Base-by-base conservation (phyloP, 1,140 invertebrate genomes). In the Drosophila grimshawi region DNA sequence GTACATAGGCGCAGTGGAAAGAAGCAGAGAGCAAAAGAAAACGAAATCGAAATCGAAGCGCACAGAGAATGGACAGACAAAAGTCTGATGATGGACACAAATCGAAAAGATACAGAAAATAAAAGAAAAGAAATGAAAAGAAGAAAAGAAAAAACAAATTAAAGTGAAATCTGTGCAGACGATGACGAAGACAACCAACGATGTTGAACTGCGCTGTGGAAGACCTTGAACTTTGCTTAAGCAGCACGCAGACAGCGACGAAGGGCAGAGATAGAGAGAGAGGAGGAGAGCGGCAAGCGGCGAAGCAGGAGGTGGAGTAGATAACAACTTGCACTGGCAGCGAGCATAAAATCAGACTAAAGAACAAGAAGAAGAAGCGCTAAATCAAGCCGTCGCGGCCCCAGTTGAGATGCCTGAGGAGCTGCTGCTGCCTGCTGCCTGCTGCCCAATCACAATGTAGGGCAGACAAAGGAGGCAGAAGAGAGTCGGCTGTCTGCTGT, bases 161-260 rank as follows among this genome's bases (percentile, higher is more conserved):
- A 57, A 55, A 65, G 72, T 46, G 45, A 85, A 86, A 71, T 85
- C 78, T 35, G 49, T 60, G 64, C 76, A 73, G 67, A 53, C 71
- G 35, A 67, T 10, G 39, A 39, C 45, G 62, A 52, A 41, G 59
- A 78, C 39, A 59, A 59, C 32, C 46, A 49, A 56, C 8, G 43
- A 68, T 52, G 51, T 65, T 80, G 78, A 63, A 80, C 72, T 70
- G 49, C 35, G 33, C 37, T 19, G n/a, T 19, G 6, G 45, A 57
- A 86, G 81, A 86, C 81, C 81, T 86, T 86, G 81, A 86, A 86
- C 81, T 86, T 86, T 86, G 78, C 60, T 51, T 57, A 70, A 64
- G 11, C 60, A 64, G 52, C 51, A 70, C 35, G 67, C 60, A 56
- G 49, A 60, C 55, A 61, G 45, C 33, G 3, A 7, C 3, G 2